A percentile compares a stretch with the other conserved stretches of the same genome.
phyloP scores from a whole-genome alignment of 2,113 vertebrate genomes.

The Sardina pilchardus region DNA sequence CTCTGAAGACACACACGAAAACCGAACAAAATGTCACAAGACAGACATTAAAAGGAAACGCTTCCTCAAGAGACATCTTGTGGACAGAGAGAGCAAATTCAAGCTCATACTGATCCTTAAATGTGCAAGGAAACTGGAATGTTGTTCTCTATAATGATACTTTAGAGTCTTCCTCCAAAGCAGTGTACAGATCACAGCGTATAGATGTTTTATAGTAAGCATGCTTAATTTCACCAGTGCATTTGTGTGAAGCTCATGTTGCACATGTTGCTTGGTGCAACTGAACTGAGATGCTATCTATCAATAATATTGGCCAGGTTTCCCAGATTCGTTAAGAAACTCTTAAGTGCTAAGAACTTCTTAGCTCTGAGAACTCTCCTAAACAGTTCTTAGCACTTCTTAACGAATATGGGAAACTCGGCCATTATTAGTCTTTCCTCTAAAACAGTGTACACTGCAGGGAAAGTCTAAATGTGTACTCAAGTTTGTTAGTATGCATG shows the following conservation, averaged over 20 bases:
- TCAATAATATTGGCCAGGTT: no score
- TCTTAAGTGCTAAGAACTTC: no score
- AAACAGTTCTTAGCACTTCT: no score
- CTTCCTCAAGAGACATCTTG: background rate
- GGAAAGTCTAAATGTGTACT: background rate
- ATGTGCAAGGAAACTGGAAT: background rate
- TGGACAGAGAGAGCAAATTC: background rate
- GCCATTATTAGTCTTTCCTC: no score
- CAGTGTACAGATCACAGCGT: no score
- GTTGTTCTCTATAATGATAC: background rate
- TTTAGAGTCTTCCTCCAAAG: no score
- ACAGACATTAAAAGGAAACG: background rate
- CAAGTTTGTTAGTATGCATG: background rate
- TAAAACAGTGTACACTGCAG: no score
- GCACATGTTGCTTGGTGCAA: no score
- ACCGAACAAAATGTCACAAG: background rate
- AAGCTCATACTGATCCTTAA: background rate
- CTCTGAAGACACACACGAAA: constrained; percentile 63
- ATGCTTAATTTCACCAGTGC: background rate
- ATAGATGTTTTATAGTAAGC: background rate
- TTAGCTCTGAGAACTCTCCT: no score
- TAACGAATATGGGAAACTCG: no score
- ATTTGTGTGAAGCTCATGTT: background rate
- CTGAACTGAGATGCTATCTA: no score
- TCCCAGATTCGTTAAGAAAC: no score